Evolutionary conservation across 2,888 invertebrate species (phyloP).

Genomic region (Smittia sp.): DNA sequence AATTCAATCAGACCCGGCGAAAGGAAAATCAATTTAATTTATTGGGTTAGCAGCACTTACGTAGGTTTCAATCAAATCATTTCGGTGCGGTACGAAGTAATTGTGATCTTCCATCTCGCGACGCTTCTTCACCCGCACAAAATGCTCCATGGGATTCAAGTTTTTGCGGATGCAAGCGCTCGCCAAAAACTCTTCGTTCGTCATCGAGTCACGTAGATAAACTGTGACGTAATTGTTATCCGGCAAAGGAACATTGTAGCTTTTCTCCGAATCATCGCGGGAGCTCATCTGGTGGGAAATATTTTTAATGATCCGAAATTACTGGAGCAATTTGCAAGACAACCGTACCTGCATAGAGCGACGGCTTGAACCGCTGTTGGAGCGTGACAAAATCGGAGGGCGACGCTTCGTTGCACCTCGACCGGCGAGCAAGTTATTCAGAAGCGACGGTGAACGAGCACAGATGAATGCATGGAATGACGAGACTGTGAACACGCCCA

Average conservation of each 20-base stretch:
- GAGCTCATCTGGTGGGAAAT: slow-evolving; percentile 66
- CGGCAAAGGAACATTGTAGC: slow-evolving; percentile 85
- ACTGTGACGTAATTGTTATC: slow-evolving; percentile 81
- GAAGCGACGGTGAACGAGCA: slow-evolving; percentile 87
- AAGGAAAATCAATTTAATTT: slow-evolving; percentile 1
- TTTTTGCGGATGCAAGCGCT: slow-evolving; percentile 89
- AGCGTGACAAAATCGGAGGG: slow-evolving; percentile 84
- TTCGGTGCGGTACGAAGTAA: slow-evolving; percentile 93
- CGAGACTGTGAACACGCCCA: slow-evolving; percentile 96
- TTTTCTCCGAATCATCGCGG: slow-evolving; percentile 82
- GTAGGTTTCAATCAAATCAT: slow-evolving; percentile 92
- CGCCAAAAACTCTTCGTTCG: slow-evolving; percentile 92
- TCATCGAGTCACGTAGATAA: slow-evolving; percentile 86
- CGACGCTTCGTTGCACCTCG: slow-evolving; percentile 87
- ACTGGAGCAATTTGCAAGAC: neutral
- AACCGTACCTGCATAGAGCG: slow-evolving; percentile 75
- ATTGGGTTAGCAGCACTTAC: slow-evolving; percentile 60
- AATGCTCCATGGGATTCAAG: slow-evolving; percentile 92
- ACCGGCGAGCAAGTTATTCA: slow-evolving; percentile 87
- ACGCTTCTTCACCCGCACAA: slow-evolving; percentile 90
- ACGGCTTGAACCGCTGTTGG: slow-evolving; percentile 83
- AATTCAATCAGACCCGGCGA: slow-evolving; percentile 33
- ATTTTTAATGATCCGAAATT: slow-evolving; percentile 5
- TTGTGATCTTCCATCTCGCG: slow-evolving; percentile 94
- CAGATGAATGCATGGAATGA: slow-evolving; percentile 98